These are phyloP conservation scores for Campylomormyrus numenius DNA, from an alignment of 2,113 vertebrate species.

Conservation along the genomic window DNA sequence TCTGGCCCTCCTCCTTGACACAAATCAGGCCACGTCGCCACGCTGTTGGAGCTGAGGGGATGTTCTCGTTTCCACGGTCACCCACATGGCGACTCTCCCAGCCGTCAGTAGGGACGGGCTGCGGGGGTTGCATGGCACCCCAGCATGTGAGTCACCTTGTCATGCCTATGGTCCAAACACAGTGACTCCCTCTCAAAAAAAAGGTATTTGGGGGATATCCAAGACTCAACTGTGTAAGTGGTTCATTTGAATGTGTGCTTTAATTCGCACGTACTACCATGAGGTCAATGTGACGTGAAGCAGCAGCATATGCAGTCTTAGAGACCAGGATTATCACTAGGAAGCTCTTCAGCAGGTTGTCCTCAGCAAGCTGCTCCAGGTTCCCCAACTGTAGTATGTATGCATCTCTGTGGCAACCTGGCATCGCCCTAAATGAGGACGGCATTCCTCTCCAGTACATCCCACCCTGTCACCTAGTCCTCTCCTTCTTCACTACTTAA, in stretches of 20 bases:
- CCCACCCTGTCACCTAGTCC: not conserved
- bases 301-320: not conserved
- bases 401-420: not conserved
- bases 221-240: not conserved
- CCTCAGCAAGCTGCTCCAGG: slow-evolving; percentile 10
- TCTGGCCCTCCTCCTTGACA: not conserved
- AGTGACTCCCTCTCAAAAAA: not conserved
- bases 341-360: not conserved
- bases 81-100: not conserved
- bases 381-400: not conserved
- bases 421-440: not conserved
- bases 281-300: not conserved
- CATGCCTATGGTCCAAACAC: not conserved
- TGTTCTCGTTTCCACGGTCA: not conserved
- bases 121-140: not conserved
- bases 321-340: not conserved
- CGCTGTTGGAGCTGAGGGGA: not conserved
- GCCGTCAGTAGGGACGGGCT: not conserved
- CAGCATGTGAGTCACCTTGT: not conserved
- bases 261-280: not conserved
- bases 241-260: not conserved
- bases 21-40: not conserved
- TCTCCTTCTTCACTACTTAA: not conserved
- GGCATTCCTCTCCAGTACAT: not conserved
- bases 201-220: not conserved